Base-by-base conservation (phyloP, 2,797 vertebrate species). In the Pachyuromys duprasi region DNA sequence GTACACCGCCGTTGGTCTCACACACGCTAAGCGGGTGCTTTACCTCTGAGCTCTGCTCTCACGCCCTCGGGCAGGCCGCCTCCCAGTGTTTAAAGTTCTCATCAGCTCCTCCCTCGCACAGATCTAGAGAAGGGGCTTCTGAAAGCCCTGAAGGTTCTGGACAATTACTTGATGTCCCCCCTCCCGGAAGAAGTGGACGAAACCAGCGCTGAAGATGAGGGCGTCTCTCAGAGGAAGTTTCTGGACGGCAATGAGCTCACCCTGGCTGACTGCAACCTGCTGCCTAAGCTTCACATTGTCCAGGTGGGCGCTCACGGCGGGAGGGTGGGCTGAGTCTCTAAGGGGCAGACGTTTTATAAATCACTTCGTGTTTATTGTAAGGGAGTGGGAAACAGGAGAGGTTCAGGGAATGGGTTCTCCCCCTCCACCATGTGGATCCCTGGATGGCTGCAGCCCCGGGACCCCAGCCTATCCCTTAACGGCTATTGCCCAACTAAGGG, bases 111-210 rank as follows among this genome's bases (percentile, higher is more conserved):
- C 15, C 79, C 89, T 87, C 74, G 1, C 60, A 83, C 95, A 98
- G 98, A 93, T 78, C 95, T 98, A 83, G 98, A 98, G 97, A 98
- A 98, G 80, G 98, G 98, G 7, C 98, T 98, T 39, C 76, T 98
- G 92, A 98, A 98, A 93, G 98, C 98, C 2, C 88, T 98, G 91
- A 96, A 97, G 81, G 49, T 98, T 62, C 97, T 98, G 97, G 97
- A 98, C n/a, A 76, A 86, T 57, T 99, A 99, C 97, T 98, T 99
- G 57, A 98, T 98, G 96, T 98, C 98, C 5, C 98, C 99, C 2
- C 99, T 99, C 93, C 99, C 99, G 11, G 99, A 99, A 0, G 99
- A 99, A 98, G 99, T 99, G 7, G 99, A 99, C 53, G 99, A 99
- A 97, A 99, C 99, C 98, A 99, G 99, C 28, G 97, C 99, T 0